A percentile compares a stretch with the other conserved stretches of the same genome.
Conservation (phyloP, 23 tunicate species). For the Phallusia fumigata region DNA sequence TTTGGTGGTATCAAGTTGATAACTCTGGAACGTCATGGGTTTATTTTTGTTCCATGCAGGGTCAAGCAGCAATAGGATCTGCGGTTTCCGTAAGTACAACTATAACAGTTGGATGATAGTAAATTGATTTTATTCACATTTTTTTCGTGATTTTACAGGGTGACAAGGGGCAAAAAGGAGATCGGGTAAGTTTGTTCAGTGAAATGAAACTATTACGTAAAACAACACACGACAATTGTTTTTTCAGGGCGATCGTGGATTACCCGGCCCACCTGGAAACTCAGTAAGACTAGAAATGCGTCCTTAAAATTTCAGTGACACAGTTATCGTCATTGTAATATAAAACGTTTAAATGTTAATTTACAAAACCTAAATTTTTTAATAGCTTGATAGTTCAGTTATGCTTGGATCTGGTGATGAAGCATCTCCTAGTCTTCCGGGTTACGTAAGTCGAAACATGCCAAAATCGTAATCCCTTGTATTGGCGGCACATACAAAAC, state of each 20-base stretch:
- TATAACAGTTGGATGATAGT: background rate
- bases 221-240: background rate
- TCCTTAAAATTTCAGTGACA: too few species aligned
- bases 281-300: background rate
- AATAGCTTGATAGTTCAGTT: slow-evolving; percentile 1
- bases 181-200: slow-evolving; percentile 2
- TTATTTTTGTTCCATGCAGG: background rate
- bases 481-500: background rate
- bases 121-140: background rate
- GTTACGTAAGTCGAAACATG: background rate
- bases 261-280: slow-evolving; percentile 15
- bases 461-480: background rate
- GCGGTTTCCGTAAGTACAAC: background rate
- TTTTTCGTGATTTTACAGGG: background rate
- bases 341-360: too few species aligned
- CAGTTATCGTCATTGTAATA: too few species aligned
- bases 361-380: background rate
- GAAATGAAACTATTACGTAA: too few species aligned
- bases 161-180: slow-evolving; percentile 7
- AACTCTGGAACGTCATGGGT: too few species aligned
- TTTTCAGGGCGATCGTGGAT: background rate
- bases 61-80: background rate
- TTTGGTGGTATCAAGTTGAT: too few species aligned
- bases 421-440: background rate
- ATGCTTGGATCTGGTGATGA: background rate